Conservation (phyloP, 2,888 invertebrate species). For the Adela reaumurella region DNA sequence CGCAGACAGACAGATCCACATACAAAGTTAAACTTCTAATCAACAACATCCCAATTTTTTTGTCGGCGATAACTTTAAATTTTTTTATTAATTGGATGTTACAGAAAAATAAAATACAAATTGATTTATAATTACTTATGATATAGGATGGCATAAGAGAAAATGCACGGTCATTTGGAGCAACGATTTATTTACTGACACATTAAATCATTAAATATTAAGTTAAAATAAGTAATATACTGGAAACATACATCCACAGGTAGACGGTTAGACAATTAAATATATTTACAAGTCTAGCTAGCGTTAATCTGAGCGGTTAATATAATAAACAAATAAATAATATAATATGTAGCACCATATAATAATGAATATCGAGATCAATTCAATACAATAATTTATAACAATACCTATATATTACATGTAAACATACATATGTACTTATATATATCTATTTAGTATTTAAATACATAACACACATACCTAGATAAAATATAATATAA, state of each 20-base stretch:
- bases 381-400: constrained; percentile 11
- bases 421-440: constrained; percentile 15
- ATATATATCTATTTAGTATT: constrained; percentile 15
- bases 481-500: constrained; percentile 16
- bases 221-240: not conserved
- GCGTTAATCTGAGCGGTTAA: not conserved
- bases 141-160: no score
- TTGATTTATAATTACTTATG: no score
- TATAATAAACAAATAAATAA: not conserved
- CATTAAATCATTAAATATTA: not conserved
- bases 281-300: not conserved
- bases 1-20: no score
- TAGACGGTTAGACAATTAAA: not conserved
- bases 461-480: constrained; percentile 1
- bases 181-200: not conserved
- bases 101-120: no score
- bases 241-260: no score
- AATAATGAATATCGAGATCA: constrained; percentile 8
- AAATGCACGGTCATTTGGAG: no score
- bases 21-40: no score
- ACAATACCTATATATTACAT: constrained; percentile 4
- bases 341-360: not conserved
- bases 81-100: no score
- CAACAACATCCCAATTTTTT: no score
- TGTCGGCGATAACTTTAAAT: no score